Percentiles rank a stretch among this genome's conserved stretches.
Evolutionary conservation across 2,888 invertebrate species (phyloP).

Genomic region (Drosophila subsilvestris): DNA sequence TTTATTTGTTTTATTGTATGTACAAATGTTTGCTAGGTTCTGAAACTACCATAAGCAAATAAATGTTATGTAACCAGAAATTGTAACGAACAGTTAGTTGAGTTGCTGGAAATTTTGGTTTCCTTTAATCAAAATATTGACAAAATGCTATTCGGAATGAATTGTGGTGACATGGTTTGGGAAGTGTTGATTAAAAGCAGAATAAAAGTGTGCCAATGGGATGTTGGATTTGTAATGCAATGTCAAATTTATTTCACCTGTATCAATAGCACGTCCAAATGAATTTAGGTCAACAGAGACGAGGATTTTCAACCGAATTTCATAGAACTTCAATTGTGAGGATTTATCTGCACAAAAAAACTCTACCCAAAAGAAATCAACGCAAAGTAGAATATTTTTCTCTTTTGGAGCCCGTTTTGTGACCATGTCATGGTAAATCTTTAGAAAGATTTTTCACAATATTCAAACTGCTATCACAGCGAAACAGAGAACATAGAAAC

Average conservation of each 20-base stretch:
- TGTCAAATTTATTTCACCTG: background rate
- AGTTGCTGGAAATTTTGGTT: background rate
- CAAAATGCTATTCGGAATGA: background rate
- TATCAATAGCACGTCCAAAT: background rate
- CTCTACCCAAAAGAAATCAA: no score
- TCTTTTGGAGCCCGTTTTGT: background rate
- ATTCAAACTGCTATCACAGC: no score
- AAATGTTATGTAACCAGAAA: background rate
- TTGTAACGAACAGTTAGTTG: background rate
- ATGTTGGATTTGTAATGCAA: background rate
- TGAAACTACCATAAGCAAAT: background rate
- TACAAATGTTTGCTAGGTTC: background rate
- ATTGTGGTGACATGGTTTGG: background rate
- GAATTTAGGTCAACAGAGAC: background rate
- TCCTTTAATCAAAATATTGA: background rate
- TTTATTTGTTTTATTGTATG: background rate
- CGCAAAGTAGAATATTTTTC: background rate
- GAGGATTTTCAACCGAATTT: background rate
- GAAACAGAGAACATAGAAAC: no score
- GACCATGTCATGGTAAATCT: background rate
- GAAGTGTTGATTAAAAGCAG: background rate
- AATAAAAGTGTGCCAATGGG: background rate
- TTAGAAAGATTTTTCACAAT: no score
- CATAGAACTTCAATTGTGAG: background rate
- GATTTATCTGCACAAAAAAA: background rate